Base-by-base conservation (phyloP, 64 coral and sea anemone species). In the Stichodactyla helianthus region DNA sequence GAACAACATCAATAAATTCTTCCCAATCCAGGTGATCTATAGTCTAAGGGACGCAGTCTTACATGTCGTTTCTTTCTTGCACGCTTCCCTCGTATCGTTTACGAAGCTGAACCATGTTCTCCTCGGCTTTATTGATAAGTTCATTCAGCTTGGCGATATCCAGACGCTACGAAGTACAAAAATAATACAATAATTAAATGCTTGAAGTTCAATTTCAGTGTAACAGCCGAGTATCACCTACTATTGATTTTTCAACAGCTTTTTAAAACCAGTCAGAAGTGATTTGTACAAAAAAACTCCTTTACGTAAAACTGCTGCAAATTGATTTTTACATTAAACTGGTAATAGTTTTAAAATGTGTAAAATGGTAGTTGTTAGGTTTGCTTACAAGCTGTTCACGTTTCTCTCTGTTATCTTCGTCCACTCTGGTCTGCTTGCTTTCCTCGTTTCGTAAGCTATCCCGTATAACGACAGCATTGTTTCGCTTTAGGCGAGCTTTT, bases 21-120 rank as follows among this genome's bases (percentile, higher is more conserved):
- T 65, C 12, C 51, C 17, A 51, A 68, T 61, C 35, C 62, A 58
- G 55, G 14, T 58, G 14, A 4, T 4, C 0, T 11, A 58, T 58
- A 58, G 9, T 58, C 14, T 58, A 58, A 58, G 14, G 55, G 4
- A 20, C 22, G 23, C 77, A 13, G 2, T 65, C 94, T 97, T 58
- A 99, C 97, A 94, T 95, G 83, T 99, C 97, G 15, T 99, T 99
- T 88, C 97, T 82, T 83, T 99, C 93, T 87, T 99, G 97, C 5
- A 99, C 93, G 52, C 83, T 84, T 22, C 88, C 86, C 84, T 99
- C 97, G 55, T 99, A 99, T 59, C 97, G 93, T 93, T 99, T 99
- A 54, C 97, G 71, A 15, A 99, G 53, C 82, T 99, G 97, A 6
- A 99, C 97, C 97, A 99, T 99, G 86, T 88, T 99, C 71, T 95